Evolutionary conservation across 2,113 vertebrate genomes (phyloP).

Genomic region (Haemorhous mexicanus): DNA sequence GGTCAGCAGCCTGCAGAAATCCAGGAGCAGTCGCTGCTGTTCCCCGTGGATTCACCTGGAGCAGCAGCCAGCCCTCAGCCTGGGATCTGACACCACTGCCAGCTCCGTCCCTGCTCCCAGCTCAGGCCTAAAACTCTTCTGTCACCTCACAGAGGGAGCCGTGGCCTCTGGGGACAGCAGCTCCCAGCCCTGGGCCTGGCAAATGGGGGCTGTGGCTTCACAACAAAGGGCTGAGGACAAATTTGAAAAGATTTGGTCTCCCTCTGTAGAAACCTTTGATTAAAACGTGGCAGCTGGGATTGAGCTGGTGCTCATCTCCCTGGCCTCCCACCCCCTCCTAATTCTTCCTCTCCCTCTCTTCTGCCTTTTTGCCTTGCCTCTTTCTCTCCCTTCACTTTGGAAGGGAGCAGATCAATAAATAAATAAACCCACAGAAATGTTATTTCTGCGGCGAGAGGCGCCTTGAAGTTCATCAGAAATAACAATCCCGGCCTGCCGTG

Average conservation of each 20-base stretch:
- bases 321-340: background rate
- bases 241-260: constrained; percentile 7
- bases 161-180: background rate
- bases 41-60: fast-evolving
- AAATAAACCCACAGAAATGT: constrained; percentile 44
- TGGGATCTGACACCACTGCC: background rate
- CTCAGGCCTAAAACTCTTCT: background rate
- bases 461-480: constrained; percentile 48
- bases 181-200: background rate
- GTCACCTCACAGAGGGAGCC: background rate
- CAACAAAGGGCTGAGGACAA: background rate
- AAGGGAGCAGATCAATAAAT: constrained; percentile 42
- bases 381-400: background rate
- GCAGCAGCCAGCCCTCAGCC: background rate
- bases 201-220: background rate
- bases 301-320: background rate
- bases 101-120: fast-evolving
- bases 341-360: background rate
- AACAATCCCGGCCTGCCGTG: background rate
- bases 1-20: background rate
- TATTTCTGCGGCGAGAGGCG: background rate
- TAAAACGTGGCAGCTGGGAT: background rate
- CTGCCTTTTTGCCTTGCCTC: background rate
- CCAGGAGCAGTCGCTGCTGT: background rate
- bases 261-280: constrained; percentile 45